Percentiles rank a stretch among this genome's conserved stretches.
Conservation (phyloP, 2,888 invertebrate genomes). For the Aporophyla lueneburgensis region DNA sequence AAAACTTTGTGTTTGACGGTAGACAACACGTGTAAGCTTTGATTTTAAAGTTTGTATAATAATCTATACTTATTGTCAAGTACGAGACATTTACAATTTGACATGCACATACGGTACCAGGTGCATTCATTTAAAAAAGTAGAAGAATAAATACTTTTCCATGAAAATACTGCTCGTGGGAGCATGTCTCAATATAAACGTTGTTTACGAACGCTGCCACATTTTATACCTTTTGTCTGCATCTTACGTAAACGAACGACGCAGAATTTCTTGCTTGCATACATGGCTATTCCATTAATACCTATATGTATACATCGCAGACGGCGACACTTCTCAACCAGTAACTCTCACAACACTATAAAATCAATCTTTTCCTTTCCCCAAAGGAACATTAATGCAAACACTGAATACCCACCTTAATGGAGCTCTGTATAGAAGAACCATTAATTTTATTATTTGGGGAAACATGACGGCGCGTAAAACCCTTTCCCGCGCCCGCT, state of each 20-base stretch:
- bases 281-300: not conserved
- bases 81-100: not conserved
- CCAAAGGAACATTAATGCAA: conserved; percentile 65
- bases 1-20: conserved; percentile 10
- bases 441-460: conserved; percentile 85
- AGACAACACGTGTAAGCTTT: not conserved
- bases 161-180: too few relatives aligned
- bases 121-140: too few relatives aligned
- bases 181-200: too few relatives aligned
- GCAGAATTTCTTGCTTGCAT: not conserved
- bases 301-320: not conserved
- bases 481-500: conserved; percentile 76
- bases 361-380: conserved; percentile 59
- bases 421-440: conserved; percentile 78
- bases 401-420: conserved; percentile 75
- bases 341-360: conserved; percentile 18
- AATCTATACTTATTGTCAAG: not conserved
- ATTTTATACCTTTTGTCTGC: too few relatives aligned
- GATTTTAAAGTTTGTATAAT: not conserved
- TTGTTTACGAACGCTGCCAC: too few relatives aligned
- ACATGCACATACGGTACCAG: too few relatives aligned
- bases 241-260: too few relatives aligned
- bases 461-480: conserved; percentile 79
- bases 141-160: too few relatives aligned
- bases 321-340: conserved; percentile 29